These are phyloP conservation scores for Galago senegalensis DNA, from an alignment of 2,797 vertebrate species.

Conservation along the genomic window DNA sequence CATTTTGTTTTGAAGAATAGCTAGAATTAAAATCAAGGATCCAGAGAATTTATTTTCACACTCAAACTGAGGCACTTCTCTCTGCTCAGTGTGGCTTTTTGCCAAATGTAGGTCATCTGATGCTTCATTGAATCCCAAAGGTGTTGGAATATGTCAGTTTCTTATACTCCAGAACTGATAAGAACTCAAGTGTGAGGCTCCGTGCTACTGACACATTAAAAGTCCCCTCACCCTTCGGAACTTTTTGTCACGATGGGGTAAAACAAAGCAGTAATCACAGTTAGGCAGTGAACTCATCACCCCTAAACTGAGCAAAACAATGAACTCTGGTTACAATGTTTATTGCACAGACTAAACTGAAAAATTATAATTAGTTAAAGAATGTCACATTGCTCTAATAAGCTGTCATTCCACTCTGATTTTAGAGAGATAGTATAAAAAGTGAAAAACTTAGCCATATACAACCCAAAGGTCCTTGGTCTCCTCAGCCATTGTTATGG, in stretches of 20 bases:
- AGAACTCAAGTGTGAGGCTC: background rate
- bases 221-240: background rate
- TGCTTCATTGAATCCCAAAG: background rate
- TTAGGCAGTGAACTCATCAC: background rate
- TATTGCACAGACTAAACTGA: constrained; percentile 42
- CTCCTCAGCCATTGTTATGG: background rate
- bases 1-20: background rate
- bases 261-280: background rate
- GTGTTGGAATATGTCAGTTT: constrained; percentile 21
- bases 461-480: background rate
- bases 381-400: constrained; percentile 68
- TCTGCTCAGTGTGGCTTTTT: background rate
- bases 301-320: constrained; percentile 43
- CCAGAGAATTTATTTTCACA: background rate
- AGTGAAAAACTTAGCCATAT: background rate
- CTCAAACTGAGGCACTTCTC: background rate
- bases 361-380: constrained; percentile 51
- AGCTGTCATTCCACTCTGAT: background rate
- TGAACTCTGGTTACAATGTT: constrained; percentile 62
- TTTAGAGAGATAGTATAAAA: constrained; percentile 42
- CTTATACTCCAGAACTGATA: constrained; percentile 34
- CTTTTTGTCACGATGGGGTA: background rate
- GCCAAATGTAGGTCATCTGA: constrained; percentile 21
- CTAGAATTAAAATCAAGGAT: constrained; percentile 44
- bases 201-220: background rate